Percentiles rank a stretch among this genome's conserved stretches.
Conservation (phyloP, 1,140 invertebrate species). For the Tetragonula clypearis region DNA sequence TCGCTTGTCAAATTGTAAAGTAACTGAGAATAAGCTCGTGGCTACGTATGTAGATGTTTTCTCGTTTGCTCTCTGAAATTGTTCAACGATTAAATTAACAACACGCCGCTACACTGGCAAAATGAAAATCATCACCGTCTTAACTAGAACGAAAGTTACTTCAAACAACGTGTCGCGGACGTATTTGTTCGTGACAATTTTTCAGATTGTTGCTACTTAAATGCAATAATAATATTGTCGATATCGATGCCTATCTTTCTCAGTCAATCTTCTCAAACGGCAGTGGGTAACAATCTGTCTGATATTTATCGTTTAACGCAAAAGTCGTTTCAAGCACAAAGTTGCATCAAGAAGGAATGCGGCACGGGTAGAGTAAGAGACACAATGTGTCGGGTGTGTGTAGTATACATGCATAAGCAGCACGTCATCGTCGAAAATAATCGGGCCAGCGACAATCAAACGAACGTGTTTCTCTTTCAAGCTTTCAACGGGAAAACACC, state of each 20-base stretch:
- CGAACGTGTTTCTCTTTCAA: slow-evolving; percentile 38
- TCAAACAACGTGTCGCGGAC: neutral
- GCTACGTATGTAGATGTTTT: neutral
- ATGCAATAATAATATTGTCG: no score
- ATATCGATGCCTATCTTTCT: neutral
- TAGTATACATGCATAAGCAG: slow-evolving; percentile 44
- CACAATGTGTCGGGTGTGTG: slow-evolving; percentile 59
- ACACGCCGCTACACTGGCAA: neutral
- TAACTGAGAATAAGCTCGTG: neutral
- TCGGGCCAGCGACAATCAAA: slow-evolving; percentile 65
- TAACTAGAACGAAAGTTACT: neutral
- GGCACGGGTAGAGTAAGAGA: slow-evolving; percentile 55
- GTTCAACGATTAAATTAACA: neutral
- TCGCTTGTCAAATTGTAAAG: neutral
- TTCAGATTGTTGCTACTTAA: neutral
- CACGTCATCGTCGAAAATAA: slow-evolving; percentile 76
- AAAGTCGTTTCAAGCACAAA: slow-evolving; percentile 28
- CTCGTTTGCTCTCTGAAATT: neutral
- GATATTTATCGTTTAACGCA: slow-evolving; percentile 29
- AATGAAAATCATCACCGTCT: neutral
- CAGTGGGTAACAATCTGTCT: neutral
- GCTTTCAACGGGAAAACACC: slow-evolving; percentile 58
- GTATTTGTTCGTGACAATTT: neutral
- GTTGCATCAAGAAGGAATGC: slow-evolving; percentile 54
- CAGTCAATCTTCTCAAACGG: neutral